A percentile compares a stretch with the other conserved stretches of the same genome.
These are phyloP conservation scores for Prionailurus viverrinus DNA, from an alignment of 2,113 vertebrate genomes.

Conservation along the genomic window DNA sequence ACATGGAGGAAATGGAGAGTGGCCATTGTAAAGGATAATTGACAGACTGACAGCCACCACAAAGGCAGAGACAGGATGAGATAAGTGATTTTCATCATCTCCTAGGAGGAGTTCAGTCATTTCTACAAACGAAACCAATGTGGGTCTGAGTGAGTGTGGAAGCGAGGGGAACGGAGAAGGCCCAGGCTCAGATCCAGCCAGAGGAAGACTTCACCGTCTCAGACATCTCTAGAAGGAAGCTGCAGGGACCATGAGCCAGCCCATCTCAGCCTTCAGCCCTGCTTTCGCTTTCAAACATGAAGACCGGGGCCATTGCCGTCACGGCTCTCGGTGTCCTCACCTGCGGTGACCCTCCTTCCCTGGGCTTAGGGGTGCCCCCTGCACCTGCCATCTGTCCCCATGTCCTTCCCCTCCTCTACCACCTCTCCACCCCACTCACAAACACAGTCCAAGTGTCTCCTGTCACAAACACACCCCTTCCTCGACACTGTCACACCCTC, in stretches of 20 bases:
- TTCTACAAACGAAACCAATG: neutral
- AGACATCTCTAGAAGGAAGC: neutral
- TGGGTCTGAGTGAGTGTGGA: neutral
- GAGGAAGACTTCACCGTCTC: accelerated
- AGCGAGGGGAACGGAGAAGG: neutral
- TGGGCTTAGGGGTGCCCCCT: neutral
- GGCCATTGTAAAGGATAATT: neutral
- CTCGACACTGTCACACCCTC: neutral
- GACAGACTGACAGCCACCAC: neutral
- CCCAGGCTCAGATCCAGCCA: neutral
- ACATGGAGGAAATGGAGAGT: neutral
- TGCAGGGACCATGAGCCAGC: neutral
- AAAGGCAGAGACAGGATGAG: neutral
- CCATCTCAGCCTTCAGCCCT: neutral
- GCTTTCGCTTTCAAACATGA: neutral
- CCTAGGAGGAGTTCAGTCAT: neutral
- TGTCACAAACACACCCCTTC: neutral
- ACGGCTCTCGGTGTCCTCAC: accelerated
- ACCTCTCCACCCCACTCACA: neutral
- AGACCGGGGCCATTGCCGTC: neutral
- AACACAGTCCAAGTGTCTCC: neutral
- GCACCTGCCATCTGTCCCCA: neutral
- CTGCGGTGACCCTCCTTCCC: too few species aligned
- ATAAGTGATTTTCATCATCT: too few species aligned
- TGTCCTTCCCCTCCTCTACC: neutral